A percentile compares a stretch with the other conserved stretches of the same genome.
phyloP scores from a whole-genome alignment of 1,140 invertebrate species.

The Lanistes nyassanus region DNA sequence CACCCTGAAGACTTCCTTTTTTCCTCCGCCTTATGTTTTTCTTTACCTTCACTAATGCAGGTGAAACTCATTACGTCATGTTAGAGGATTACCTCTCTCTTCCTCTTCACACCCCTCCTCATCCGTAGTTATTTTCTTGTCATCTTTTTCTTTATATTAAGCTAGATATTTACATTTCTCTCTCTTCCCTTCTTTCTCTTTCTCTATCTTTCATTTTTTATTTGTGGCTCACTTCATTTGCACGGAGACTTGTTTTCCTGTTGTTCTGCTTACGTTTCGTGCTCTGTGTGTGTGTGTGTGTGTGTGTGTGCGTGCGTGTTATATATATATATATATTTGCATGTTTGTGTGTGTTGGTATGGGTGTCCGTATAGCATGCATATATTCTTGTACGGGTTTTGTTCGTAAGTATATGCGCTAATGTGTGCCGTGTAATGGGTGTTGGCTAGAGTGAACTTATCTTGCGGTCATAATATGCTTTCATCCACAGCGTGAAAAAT shows the following conservation, averaged over 20 bases:
- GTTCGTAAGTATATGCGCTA: neutral
- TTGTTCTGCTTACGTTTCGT: neutral
- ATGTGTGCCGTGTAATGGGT: constrained; percentile 3
- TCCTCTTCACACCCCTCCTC: neutral
- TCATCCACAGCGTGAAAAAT: too few species aligned
- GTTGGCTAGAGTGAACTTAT: too few species aligned
- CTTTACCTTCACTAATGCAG: neutral
- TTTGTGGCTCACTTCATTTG: neutral
- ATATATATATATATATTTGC: neutral
- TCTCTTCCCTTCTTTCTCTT: neutral
- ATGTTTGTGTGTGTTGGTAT: neutral
- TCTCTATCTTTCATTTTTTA: neutral
- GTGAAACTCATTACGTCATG: neutral
- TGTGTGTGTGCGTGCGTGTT: neutral
- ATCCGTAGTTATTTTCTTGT: neutral
- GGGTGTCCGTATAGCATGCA: too few species aligned
- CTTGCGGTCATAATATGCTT: too few species aligned
- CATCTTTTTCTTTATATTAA: neutral
- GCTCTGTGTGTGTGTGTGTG: neutral
- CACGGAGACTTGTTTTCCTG: too few species aligned
- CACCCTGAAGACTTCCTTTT: constrained; percentile 6
- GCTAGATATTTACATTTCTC: neutral
- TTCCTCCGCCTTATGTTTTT: neutral
- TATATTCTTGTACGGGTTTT: neutral
- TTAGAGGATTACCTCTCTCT: neutral